Evolutionary conservation across 2,888 invertebrate genomes (phyloP).

Genomic region (Allacma fusca): DNA sequence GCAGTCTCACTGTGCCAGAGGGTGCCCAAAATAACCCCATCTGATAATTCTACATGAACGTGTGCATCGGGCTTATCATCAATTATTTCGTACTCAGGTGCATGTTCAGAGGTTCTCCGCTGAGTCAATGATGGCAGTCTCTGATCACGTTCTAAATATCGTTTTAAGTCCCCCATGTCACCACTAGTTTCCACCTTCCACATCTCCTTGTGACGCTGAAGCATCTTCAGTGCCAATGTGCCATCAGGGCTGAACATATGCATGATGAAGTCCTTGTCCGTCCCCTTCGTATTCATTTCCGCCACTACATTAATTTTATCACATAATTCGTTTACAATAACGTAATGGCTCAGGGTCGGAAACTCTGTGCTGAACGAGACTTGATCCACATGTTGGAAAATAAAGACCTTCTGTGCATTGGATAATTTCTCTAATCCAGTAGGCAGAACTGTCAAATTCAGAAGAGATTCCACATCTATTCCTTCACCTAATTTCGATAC

Average conservation of each 20-base stretch:
- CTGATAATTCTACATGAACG: background rate
- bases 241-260: conserved; percentile 5
- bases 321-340: background rate
- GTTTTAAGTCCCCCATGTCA: background rate
- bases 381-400: background rate
- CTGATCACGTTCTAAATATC: background rate
- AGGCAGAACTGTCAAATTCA: background rate
- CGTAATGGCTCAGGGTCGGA: background rate
- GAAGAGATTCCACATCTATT: background rate
- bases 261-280: background rate
- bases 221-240: background rate
- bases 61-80: conserved; percentile 10
- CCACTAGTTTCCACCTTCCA: background rate
- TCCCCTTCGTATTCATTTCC: background rate
- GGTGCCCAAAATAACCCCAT: background rate
- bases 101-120: background rate
- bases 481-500: background rate
- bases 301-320: background rate
- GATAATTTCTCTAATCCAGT: background rate
- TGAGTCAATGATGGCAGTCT: background rate
- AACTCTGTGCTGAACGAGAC: background rate
- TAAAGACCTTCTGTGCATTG: background rate
- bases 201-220: background rate
- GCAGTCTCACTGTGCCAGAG: background rate
- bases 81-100: background rate